These are phyloP conservation scores for Nymphalis polychloros DNA, from an alignment of 2,888 invertebrate genomes.

Conservation along the genomic window DNA sequence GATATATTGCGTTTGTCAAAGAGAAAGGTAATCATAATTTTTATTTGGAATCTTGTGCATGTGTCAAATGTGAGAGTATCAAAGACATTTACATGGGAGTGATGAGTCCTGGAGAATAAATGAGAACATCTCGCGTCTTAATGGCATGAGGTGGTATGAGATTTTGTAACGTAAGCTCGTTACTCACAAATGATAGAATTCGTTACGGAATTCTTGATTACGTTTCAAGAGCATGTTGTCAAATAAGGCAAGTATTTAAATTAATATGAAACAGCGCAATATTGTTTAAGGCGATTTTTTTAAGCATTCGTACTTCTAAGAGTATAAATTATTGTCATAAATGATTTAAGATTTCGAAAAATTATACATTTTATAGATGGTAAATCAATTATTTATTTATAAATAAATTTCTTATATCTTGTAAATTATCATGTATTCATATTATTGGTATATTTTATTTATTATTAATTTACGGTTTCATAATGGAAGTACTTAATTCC, in stretches of 20 bases:
- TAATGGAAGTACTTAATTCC: too few species aligned
- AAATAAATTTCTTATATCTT: too few species aligned
- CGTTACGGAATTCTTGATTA: slow-evolving; percentile 11
- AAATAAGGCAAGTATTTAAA: neutral
- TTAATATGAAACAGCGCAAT: neutral
- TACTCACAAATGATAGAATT: slow-evolving; percentile 22
- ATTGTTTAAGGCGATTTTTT: too few species aligned
- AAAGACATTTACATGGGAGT: slow-evolving; percentile 12
- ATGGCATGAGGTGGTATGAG: slow-evolving; percentile 34
- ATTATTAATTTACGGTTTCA: too few species aligned
- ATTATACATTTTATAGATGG: too few species aligned
- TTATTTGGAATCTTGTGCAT: slow-evolving; percentile 53
- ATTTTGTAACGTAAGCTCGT: slow-evolving; percentile 23
- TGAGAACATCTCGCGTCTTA: slow-evolving; percentile 46
- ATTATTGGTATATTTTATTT: too few species aligned
- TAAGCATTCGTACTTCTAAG: too few species aligned
- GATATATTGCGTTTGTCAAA: slow-evolving; percentile 69
- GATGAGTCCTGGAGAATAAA: slow-evolving; percentile 47
- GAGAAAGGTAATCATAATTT: slow-evolving; percentile 71
- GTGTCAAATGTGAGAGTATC: slow-evolving; percentile 15
- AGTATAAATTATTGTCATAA: too few species aligned
- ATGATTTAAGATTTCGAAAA: too few species aligned
- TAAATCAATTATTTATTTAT: too few species aligned
- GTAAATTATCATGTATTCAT: too few species aligned
- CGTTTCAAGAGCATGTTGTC: neutral